Base-by-base conservation (phyloP, 2,797 vertebrate genomes). In the Macrochelys suwanniensis region DNA sequence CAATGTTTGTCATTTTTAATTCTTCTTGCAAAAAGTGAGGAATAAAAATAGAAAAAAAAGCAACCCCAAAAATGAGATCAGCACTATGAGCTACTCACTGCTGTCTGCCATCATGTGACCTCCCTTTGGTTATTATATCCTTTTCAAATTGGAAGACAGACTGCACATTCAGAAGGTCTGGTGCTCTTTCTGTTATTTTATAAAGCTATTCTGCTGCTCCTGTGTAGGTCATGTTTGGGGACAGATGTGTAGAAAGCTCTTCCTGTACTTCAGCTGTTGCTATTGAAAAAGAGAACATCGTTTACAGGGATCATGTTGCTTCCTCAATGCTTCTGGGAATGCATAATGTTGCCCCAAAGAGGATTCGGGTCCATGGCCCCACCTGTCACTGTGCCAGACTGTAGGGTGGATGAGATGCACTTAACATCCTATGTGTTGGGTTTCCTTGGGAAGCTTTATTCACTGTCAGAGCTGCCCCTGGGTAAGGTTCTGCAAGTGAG, bases 1-100 rank as follows among this genome's bases (percentile, higher is more conserved):
- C 33, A 47, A 42, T 16, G 81, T 0, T 2, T 71, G 16, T 1
- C 0, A 0, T 50, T 2, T 33, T 17, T 71, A 21, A 47, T 47
- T 68, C 17, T 76, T 45, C 13, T 45, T 47, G 5, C 25, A 28
- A 47, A 47, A 76, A 28, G 23, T 13, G 42, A 47, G 42, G 23
- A 47, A 76, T 76, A 28, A 28, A 37, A 54, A 54, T 54, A 54
- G 26, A 47, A 3, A 1, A 33, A 7, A 37, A 71, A 42, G 3
- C 1, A 82, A 57, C 7, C 2, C 49, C 12, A 37, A 90, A 90
- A 82, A 9, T 76, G 26, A 89, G 77, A 26, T 82, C 10, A 83
- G 6, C 31, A 9, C 11, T 61, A 93, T 3, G n/a, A 65, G 16
- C 2, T 15, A 1, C 31, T 42, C 61, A 25, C 12, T 86, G 76